Base-by-base conservation (phyloP, 2,888 invertebrate species). In the Caenorhabditis afra region DNA sequence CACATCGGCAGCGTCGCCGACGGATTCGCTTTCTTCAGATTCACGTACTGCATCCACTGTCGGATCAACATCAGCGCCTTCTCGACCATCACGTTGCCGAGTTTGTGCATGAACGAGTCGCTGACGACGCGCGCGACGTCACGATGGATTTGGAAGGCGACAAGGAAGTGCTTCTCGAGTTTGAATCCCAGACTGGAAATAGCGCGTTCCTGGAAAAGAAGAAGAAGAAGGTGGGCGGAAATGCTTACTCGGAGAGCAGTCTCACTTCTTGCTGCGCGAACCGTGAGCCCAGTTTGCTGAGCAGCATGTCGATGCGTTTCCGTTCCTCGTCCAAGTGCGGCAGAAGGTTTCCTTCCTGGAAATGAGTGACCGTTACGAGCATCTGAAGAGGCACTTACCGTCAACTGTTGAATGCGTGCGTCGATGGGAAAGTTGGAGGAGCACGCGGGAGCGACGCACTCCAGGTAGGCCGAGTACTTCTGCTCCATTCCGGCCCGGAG, bases 1-100 rank as follows among this genome's bases (percentile, higher is more conserved):
- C 84, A 85, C 55, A 85, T 75, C 12, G 85, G 84, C 20, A 84
- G 50, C 41, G 53, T 58, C 16, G 53, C 55, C 22, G 81, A 68
- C 0, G 73, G 77, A 14, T 55, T 12, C 14, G 75, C 18, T 52
- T 50, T 53, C 64, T 68, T 65, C 11, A 59, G 29, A 44, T 70
- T 55, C 12, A 78, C 66, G 67, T 67, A 78, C 16, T 67, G 35
- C 45, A 73, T 71, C 66, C 71, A 78, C 18, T 67, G 58, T 23
- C 57, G 22, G n/a, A 61, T 66, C 29, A 78, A 41, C 22, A 20
- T 45, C 39, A 78, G 44, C 22, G 73, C 67, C 35, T 64, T 62
- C 7, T 81, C 68, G 20, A 84, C 50, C 55, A 84, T 65, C 12
- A 47, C 41, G n/a, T 55, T 64, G n/a, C 79, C 79, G 5, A 68